A percentile compares a stretch with the other conserved stretches of the same genome.
These are phyloP conservation scores for Girardinus metallicus DNA, from an alignment of 2,797 vertebrate species.

Conservation along the genomic window DNA sequence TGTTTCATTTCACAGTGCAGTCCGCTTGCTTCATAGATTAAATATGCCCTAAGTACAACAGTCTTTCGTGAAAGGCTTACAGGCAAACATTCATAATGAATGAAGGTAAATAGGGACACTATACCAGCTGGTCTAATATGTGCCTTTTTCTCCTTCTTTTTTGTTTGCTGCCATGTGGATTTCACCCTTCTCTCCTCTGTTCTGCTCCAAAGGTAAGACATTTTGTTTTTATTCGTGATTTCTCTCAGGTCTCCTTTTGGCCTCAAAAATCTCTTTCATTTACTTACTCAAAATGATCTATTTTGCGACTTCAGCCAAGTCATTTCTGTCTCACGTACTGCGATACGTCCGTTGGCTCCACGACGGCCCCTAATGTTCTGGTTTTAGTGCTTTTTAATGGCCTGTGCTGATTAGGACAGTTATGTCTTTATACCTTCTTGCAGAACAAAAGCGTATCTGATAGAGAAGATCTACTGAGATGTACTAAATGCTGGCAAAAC, in stretches of 20 bases:
- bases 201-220: slow-evolving; percentile 45
- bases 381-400: neutral
- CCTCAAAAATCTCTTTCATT: neutral
- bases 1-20: neutral
- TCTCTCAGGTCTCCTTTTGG: neutral
- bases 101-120: neutral
- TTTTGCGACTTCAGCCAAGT: neutral
- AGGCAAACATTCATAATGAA: neutral
- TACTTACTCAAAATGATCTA: neutral
- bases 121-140: slow-evolving; percentile 14
- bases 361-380: neutral
- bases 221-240: slow-evolving; percentile 7
- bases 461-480: neutral
- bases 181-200: neutral
- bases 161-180: slow-evolving; percentile 9
- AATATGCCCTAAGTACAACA: neutral
- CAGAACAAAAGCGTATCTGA: neutral
- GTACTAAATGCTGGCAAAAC: neutral
- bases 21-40: neutral
- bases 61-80: neutral
- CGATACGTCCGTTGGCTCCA: too few relatives aligned
- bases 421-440: neutral
- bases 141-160: slow-evolving; percentile 12
- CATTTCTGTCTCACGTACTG: neutral
- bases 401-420: neutral